Evolutionary conservation across 1,140 invertebrate genomes (phyloP), one percentile per base, ranked within the genome.

Genomic region (Drosophila lini): DNA sequence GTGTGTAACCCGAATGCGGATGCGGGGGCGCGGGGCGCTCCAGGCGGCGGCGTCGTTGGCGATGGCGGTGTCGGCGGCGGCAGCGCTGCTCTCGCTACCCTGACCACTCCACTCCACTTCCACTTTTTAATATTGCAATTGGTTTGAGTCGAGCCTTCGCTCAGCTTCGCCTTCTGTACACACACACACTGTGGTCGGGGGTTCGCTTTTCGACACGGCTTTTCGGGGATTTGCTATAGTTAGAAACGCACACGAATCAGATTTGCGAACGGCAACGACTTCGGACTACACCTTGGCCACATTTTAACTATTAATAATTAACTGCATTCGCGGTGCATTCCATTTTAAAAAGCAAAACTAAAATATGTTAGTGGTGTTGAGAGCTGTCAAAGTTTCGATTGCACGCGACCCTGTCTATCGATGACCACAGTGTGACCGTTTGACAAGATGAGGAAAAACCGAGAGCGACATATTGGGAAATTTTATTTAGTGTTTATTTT

Each of bases 81-180:
- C 53, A 38, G 55, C 41, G 32, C 22, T 74, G 67, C 62, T 44
- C 28, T 55, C 48, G 47, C 47, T 52, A 15, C 71, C 71, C 60
- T 65, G 70, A 52, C 70, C 73, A 65, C 70, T 75, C 44, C 55
- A 48, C 45, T 64, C 64, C 53, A 59, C 42, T 45, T 47, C 55
- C 68, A 63, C 48, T 73, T 55, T 74, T 61, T 55, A 44, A 56
- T 64, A 75, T 67, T 75, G 71, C 73, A 65, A 65, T 75, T 65
- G 52, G 71, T 75, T 74, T 75, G 60, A 76, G 73, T 75, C 71
- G 73, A 55, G 71, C 73, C 73, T 48, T 71, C 68, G 45, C 67
- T 70, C 55, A 53, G 59, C 71, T 58, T 71, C 65, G 53, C 65
- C 65, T 47, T 74, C 70, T 74, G 58, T 55, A 75, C 73, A 75